phyloP scores from a whole-genome alignment of 1,140 invertebrate species.

The Ditylenchus dipsaci region DNA sequence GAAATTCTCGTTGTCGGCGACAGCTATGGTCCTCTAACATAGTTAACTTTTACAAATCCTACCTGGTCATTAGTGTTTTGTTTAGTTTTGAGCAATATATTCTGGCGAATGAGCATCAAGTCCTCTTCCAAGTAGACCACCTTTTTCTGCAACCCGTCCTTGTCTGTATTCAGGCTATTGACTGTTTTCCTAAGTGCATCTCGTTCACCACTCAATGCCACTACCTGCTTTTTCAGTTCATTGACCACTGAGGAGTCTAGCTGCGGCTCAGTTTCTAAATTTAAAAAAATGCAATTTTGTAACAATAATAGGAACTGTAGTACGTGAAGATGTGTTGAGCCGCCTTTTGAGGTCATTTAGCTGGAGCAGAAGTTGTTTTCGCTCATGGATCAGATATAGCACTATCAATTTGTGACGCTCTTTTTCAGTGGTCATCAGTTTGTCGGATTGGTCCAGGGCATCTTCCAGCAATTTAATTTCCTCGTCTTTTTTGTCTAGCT shows the following conservation, averaged over 20 bases:
- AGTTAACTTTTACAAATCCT: too few relatives aligned
- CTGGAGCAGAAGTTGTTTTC: not conserved
- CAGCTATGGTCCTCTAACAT: too few relatives aligned
- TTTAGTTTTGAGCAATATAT: too few relatives aligned
- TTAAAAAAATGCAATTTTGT: not conserved
- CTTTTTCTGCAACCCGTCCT: slow-evolving; percentile 8
- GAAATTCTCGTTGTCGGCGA: too few relatives aligned
- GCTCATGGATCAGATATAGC: slow-evolving; percentile 19
- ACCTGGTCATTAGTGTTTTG: too few relatives aligned
- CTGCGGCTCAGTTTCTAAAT: not conserved
- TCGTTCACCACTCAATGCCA: slow-evolving; percentile 8
- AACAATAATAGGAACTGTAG: not conserved
- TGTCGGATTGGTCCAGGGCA: not conserved
- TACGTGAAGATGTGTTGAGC: not conserved
- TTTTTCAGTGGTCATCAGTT: slow-evolving; percentile 5
- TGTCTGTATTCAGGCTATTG: slow-evolving; percentile 6
- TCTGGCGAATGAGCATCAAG: not conserved
- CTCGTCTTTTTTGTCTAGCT: slow-evolving; percentile 6
- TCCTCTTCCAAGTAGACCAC: slow-evolving; percentile 7
- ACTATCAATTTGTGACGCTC: slow-evolving; percentile 17
- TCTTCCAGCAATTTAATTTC: slow-evolving; percentile 8
- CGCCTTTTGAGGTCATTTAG: not conserved
- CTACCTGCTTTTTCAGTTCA: not conserved
- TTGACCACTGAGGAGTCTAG: not conserved
- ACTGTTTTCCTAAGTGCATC: not conserved